These are phyloP conservation scores for Hyposmocoma kahamanoa DNA, from an alignment of 1,140 invertebrate genomes.

Conservation along the genomic window DNA sequence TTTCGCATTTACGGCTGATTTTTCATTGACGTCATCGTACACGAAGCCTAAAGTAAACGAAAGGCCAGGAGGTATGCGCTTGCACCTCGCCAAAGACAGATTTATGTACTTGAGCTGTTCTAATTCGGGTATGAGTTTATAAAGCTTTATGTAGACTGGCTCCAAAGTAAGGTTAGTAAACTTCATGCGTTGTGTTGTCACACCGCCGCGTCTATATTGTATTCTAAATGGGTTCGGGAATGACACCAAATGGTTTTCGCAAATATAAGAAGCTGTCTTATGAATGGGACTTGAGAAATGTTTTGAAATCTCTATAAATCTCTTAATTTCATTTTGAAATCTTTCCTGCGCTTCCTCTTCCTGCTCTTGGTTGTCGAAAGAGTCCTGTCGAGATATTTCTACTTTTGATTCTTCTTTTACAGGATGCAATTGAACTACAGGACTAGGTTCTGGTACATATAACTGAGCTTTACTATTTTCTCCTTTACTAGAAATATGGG, in stretches of 20 bases:
- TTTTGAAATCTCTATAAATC: slow-evolving; percentile 57
- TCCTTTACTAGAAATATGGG: too few relatives aligned
- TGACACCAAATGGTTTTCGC: slow-evolving; percentile 42
- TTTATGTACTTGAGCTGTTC: slow-evolving; percentile 56
- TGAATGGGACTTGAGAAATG: slow-evolving; percentile 54
- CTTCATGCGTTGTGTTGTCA: slow-evolving; percentile 41
- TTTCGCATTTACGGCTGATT: slow-evolving; percentile 31
- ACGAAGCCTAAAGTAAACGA: slow-evolving; percentile 45
- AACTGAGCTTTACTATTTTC: too few relatives aligned
- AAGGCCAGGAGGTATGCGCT: slow-evolving; percentile 49
- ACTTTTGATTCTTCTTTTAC: slow-evolving; percentile 21
- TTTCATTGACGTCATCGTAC: slow-evolving; percentile 49
- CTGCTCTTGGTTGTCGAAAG: not conserved
- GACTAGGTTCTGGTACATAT: too few relatives aligned
- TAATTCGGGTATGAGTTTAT: slow-evolving; percentile 45
- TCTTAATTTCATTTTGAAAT: slow-evolving; percentile 43
- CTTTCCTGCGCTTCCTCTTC: slow-evolving; percentile 14
- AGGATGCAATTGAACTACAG: too few relatives aligned
- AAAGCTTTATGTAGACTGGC: slow-evolving; percentile 45
- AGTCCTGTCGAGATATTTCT: slow-evolving; percentile 5
- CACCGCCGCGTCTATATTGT: slow-evolving; percentile 37
- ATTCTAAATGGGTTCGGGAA: slow-evolving; percentile 40
- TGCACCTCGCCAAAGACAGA: slow-evolving; percentile 40
- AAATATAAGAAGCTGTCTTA: slow-evolving; percentile 53
- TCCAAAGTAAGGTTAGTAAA: slow-evolving; percentile 46